phyloP scores from a whole-genome alignment of 2,113 vertebrate genomes.

The Sapayoa aenigma region DNA sequence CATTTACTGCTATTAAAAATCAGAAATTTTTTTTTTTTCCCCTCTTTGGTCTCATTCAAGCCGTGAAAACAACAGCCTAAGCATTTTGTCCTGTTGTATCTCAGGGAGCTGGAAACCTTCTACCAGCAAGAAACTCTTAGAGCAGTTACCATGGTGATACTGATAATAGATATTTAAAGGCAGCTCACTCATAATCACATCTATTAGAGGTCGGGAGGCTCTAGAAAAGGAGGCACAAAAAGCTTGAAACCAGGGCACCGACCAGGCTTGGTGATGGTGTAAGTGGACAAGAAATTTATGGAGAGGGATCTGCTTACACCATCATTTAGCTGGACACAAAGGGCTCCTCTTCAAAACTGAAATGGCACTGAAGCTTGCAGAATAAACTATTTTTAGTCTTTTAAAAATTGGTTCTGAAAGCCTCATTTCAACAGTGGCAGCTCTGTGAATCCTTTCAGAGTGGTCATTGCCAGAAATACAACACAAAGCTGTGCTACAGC shows the following conservation, averaged over 20 bases:
- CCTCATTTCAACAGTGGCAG: background rate
- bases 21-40: background rate
- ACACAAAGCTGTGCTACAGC: background rate
- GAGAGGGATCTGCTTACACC: background rate
- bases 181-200: conserved; percentile 50
- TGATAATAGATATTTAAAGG: conserved; percentile 53
- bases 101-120: background rate
- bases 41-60: conserved; percentile 23
- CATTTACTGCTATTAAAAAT: background rate
- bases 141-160: conserved; percentile 67
- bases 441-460: background rate
- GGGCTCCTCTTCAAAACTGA: background rate
- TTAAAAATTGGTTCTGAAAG: background rate
- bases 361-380: background rate
- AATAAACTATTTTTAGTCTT: background rate
- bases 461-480: background rate
- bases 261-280: background rate
- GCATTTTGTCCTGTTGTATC: background rate
- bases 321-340: background rate
- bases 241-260: background rate
- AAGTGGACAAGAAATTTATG: background rate
- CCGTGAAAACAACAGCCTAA: background rate
- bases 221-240: background rate
- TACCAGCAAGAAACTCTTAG: background rate
- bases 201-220: background rate